These are phyloP conservation scores for Xiphophorus birchmanni DNA, from an alignment of 2,797 vertebrate genomes.

Conservation along the genomic window DNA sequence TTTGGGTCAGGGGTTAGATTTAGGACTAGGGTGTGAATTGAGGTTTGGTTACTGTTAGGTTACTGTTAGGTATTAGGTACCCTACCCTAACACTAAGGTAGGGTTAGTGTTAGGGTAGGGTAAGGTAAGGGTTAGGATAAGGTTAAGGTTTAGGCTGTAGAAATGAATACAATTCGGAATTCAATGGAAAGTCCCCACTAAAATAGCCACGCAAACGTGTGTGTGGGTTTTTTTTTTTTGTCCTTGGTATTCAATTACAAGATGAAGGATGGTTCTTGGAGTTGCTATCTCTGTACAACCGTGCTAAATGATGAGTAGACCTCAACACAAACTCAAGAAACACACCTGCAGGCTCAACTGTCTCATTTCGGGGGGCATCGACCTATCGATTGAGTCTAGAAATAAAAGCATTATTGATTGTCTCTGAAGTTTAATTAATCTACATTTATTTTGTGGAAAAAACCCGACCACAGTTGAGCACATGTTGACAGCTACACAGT, in stretches of 20 bases:
- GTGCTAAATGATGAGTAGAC: constrained; percentile 40
- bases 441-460: constrained; percentile 58
- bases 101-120: too few relatives aligned
- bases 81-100: too few relatives aligned
- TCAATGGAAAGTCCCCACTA: too few relatives aligned
- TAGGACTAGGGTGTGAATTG: too few relatives aligned
- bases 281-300: constrained; percentile 39
- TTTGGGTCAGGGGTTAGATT: too few relatives aligned
- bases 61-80: too few relatives aligned
- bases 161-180: too few relatives aligned
- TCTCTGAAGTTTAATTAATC: constrained; percentile 80
- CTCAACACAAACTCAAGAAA: constrained; percentile 26
- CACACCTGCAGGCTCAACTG: constrained; percentile 31
- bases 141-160: too few relatives aligned
- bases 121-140: too few relatives aligned
- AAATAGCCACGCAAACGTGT: not conserved
- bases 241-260: constrained; percentile 61
- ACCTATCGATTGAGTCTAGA: constrained; percentile 60
- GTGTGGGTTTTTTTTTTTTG: constrained; percentile 11
- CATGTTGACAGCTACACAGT: constrained; percentile 6
- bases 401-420: constrained; percentile 70
- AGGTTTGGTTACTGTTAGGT: too few relatives aligned
- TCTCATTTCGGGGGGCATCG: constrained; percentile 64
- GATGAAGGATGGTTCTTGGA: constrained; percentile 59
- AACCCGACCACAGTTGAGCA: constrained; percentile 8